phyloP scores from a whole-genome alignment of 2,888 invertebrate genomes.

The Cheilosia grossa region DNA sequence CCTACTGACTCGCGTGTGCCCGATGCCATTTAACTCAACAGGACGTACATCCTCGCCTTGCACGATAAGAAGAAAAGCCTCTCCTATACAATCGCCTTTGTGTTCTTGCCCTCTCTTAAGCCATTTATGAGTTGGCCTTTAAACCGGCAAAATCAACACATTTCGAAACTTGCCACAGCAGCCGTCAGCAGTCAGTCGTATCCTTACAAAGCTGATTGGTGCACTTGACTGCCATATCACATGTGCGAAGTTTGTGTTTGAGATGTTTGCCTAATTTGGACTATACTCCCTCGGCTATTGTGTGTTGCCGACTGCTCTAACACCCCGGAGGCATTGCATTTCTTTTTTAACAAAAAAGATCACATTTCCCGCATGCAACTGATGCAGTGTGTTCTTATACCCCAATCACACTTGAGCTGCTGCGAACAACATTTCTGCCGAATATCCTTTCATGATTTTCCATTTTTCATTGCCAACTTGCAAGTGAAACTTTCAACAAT shows the following conservation, averaged over 20 bases:
- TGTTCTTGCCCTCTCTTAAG: not conserved
- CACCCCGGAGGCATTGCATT: not conserved
- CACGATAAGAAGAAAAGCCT: too few relatives aligned
- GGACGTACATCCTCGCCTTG: too few relatives aligned
- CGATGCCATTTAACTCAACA: too few relatives aligned
- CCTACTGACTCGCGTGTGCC: too few relatives aligned
- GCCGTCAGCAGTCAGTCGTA: not conserved
- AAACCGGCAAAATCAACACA: not conserved
- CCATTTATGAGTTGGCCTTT: conserved; percentile 1
- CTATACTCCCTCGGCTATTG: conserved; percentile 8
- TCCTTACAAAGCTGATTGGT: conserved; percentile 17
- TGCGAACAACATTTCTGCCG: conserved; percentile 36
- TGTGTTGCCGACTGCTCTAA: not conserved
- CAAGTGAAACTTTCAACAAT: conserved; percentile 63
- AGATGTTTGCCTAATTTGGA: conserved; percentile 45
- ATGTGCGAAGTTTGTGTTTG: not conserved
- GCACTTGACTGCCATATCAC: conserved; percentile 23
- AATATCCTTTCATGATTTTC: conserved; percentile 61
- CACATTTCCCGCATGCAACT: conserved; percentile 43
- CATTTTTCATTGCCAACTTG: conserved; percentile 63
- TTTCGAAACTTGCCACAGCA: not conserved
- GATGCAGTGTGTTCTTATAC: conserved; percentile 18
- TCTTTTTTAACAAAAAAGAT: conserved; percentile 10
- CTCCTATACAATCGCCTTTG: not conserved
- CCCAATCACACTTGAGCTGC: conserved; percentile 42